Evolutionary conservation across 2,797 vertebrate genomes (phyloP), one percentile per base, ranked within the genome.

Genomic region (Fringilla coelebs): DNA sequence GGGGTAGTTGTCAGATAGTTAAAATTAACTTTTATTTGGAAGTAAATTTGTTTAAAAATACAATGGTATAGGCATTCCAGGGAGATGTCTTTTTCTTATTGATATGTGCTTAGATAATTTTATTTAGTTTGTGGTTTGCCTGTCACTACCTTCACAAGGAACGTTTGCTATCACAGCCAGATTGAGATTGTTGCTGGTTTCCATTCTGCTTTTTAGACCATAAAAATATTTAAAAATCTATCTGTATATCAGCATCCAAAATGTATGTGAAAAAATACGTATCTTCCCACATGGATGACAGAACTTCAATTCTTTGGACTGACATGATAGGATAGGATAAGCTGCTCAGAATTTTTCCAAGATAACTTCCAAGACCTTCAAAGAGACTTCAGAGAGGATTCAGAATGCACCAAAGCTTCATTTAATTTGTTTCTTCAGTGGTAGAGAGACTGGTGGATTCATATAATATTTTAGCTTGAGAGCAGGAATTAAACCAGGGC

Each of bases 401-500:
- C 65, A 57, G 82, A 94, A 48, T 80, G 41, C 72, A 80, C 67
- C 40, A 90, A 85, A 87, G 34, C 52, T 83, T 88, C 78, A 75
- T 49, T 82, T 48, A 57, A 11, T 92, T 93, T 90, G 85, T 68
- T 89, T 84, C 55, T 13, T 79, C 91, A 83, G 67, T 36, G 16
- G 62, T 29, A 65, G 36, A 94, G 28, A 43, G 58, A 78, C 43
- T 70, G 86, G 75, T 76, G 62, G 28, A 70, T 89, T 65, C 77
- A 72, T 54, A 25, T 32, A 95, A 57, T 51, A 71, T 78, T 79
- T 90, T 70, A 84, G 22, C 51, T 58, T 91, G 74, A 66, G 60
- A 92, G 60, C n/a, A 83, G 36, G 58, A 95, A 92, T 88, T 89
- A 95, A 94, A 95, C 78, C 68, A 65, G 77, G 96, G 77, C 81